Evolutionary conservation across 2,888 invertebrate species (phyloP), one percentile per base, ranked within the genome.

Genomic region (Gibbula magus): DNA sequence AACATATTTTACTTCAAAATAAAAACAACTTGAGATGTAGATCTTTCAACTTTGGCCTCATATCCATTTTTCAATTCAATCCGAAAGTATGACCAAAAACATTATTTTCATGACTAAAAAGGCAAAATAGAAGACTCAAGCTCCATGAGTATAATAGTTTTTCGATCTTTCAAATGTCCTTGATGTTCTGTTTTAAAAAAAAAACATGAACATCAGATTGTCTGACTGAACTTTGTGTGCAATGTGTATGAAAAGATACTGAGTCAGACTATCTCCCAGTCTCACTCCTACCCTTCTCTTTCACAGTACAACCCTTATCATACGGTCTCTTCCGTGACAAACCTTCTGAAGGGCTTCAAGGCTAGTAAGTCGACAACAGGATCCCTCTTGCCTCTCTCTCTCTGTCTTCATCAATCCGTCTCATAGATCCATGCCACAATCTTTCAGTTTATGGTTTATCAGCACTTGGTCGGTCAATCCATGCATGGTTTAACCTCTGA

Each of bases 301-400:
- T 82, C 80, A 81, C 90, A 91, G 91, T 92, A 92, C 88, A 91
- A 90, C 1, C 97, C 97, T 0, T 98, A 98, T 93, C 97, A 96
- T 91, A 98, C 98, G 7, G 96, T 97, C 80, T 96, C 96, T 85
- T 96, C 96, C 16, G 94, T 96, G 29, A 97, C 98, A 90, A 95
- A 96, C 29, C 95, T 95, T 83, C 94, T 96, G 0, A 96, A 96
- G 88, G 96, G 96, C 3, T 96, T 96, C 95, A 96, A 95, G 81
- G 94, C 96, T 83, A 95, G 96, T 45, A 90, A 86, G 86, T 86
- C 54, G 29, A 10, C 75, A 75, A 29, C 51, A 29, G 22, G 53
- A 22, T 13, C 56, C 25, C 25, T 25, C 25, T 56, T 56, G 13
- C 13, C 45, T 45, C 45, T 8, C 45, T 45, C 45, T 45, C 45